phyloP scores from a whole-genome alignment of 1,140 invertebrate species.

The Leptoteleia sp. region DNA sequence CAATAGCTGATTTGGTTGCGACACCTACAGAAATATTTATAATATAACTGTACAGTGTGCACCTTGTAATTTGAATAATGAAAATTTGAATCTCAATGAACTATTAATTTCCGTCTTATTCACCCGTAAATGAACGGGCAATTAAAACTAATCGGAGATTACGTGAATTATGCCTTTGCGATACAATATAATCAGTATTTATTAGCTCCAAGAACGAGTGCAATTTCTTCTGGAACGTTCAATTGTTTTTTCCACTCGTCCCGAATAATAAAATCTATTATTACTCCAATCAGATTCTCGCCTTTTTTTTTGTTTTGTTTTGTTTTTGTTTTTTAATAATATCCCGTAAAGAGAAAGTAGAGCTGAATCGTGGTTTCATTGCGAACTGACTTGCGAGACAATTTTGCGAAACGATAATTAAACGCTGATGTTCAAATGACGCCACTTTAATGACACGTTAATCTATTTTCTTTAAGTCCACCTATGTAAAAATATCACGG shows the following conservation, averaged over 20 bases:
- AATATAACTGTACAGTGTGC: background rate
- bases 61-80: slow-evolving; percentile 7
- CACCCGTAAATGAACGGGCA: background rate
- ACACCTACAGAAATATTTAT: slow-evolving; percentile 7
- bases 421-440: background rate
- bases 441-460: too few relatives aligned
- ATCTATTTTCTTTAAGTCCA: too few relatives aligned
- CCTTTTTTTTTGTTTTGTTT: too few relatives aligned
- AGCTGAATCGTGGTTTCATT: background rate
- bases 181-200: background rate
- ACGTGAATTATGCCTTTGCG: slow-evolving; percentile 1
- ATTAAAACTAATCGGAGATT: slow-evolving; percentile 6
- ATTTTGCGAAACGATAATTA: background rate
- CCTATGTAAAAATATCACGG: too few relatives aligned
- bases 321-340: background rate
- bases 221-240: background rate
- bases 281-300: background rate
- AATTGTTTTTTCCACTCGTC: background rate
- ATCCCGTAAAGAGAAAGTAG: slow-evolving; percentile 1
- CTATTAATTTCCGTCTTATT: slow-evolving; percentile 6
- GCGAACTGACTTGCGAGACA: background rate
- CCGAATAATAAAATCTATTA: background rate
- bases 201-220: background rate
- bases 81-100: slow-evolving; percentile 6
- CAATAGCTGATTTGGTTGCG: too few relatives aligned